Conservation (phyloP, 2,797 vertebrate genomes). For the Sparidentex hasta region DNA sequence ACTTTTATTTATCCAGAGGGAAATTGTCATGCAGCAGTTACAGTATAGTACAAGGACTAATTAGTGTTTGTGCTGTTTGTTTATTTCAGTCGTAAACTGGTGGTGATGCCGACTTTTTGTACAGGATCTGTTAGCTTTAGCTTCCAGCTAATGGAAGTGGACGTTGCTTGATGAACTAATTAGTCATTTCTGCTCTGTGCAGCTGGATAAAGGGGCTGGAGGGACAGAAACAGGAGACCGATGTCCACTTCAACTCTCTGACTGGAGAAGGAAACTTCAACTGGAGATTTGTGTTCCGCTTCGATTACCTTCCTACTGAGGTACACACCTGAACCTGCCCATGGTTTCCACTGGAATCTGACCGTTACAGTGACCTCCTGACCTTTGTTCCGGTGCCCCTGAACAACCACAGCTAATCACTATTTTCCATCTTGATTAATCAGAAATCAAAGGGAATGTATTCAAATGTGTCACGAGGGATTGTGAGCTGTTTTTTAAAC, state of each 20-base stretch:
- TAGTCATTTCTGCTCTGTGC: slow-evolving; percentile 28
- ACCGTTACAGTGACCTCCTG: not conserved
- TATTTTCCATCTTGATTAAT: not conserved
- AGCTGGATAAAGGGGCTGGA: slow-evolving; percentile 97
- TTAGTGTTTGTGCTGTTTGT: too few relatives aligned
- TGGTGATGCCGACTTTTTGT: too few relatives aligned
- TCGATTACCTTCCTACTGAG: slow-evolving; percentile 94
- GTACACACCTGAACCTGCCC: slow-evolving; percentile 44
- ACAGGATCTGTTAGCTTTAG: too few relatives aligned
- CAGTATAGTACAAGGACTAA: too few relatives aligned
- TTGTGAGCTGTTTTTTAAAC: not conserved
- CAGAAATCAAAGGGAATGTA: not conserved
- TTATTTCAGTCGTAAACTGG: too few relatives aligned
- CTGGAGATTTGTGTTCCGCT: slow-evolving; percentile 94
- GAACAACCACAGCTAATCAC: not conserved
- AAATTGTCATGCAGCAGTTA: not conserved
- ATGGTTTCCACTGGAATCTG: not conserved
- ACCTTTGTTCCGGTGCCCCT: not conserved
- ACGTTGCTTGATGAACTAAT: too few relatives aligned
- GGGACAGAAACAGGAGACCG: slow-evolving; percentile 95
- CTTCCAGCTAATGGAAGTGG: too few relatives aligned
- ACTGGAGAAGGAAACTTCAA: slow-evolving; percentile 98
- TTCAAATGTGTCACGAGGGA: not conserved
- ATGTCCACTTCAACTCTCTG: slow-evolving; percentile 96
- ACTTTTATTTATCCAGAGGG: not conserved